Conservation (phyloP, 2,888 invertebrate species). For the Caenorhabditis imperialis region DNA sequence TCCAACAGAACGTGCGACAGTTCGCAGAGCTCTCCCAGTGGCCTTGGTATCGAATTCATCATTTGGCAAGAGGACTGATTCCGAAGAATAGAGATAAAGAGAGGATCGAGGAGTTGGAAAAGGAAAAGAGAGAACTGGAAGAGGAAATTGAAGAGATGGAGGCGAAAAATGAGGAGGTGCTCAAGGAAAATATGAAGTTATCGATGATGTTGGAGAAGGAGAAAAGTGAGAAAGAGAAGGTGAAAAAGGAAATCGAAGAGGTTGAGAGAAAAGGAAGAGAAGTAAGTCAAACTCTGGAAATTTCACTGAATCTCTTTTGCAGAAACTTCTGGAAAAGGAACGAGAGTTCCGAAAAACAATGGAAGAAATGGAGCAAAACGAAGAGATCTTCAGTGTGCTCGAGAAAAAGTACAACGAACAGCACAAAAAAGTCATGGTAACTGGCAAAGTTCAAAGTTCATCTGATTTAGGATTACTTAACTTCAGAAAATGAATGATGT, state of each 20-base stretch:
- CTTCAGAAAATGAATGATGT: conserved; percentile 68
- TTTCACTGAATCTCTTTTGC: neutral
- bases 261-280: conserved; percentile 37
- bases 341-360: conserved; percentile 59
- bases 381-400: conserved; percentile 71
- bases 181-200: conserved; percentile 51
- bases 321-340: conserved; percentile 54
- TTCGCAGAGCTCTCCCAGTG: conserved; percentile 65
- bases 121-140: conserved; percentile 27
- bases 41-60: conserved; percentile 71
- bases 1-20: conserved; percentile 71
- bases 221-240: conserved; percentile 36
- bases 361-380: conserved; percentile 71
- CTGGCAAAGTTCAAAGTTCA: conserved; percentile 3
- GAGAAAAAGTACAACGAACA: conserved; percentile 75
- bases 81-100: conserved; percentile 62
- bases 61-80: conserved; percentile 66
- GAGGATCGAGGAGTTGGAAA: conserved; percentile 51
- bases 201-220: conserved; percentile 31
- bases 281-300: conserved; percentile 1
- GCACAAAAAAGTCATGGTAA: conserved; percentile 73
- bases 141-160: conserved; percentile 44
- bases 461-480: neutral
- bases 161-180: conserved; percentile 34
- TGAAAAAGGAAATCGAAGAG: conserved; percentile 37